phyloP scores from a whole-genome alignment of 2,888 invertebrate species.

The Cylindroiulus punctatus region DNA sequence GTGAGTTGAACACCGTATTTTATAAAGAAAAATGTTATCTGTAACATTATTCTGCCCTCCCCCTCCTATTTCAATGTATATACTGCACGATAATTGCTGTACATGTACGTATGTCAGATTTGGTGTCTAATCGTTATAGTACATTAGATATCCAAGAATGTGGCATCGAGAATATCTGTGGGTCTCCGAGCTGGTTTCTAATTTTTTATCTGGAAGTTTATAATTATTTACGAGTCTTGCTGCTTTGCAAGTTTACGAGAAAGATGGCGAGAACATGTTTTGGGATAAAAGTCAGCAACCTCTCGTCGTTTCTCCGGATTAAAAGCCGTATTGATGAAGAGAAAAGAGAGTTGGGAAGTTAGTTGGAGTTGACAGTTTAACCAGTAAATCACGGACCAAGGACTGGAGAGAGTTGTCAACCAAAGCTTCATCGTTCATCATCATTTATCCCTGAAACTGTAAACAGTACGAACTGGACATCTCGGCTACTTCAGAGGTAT shows the following conservation, averaged over 20 bases:
- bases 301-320: constrained; percentile 10
- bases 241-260: constrained; percentile 7
- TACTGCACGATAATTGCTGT: neutral
- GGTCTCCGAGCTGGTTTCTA: neutral
- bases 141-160: neutral
- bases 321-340: constrained; percentile 39
- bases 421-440: constrained; percentile 49
- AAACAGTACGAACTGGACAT: constrained; percentile 50
- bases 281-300: constrained; percentile 40
- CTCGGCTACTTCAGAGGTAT: constrained; percentile 4
- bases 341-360: constrained; percentile 46
- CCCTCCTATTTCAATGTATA: neutral
- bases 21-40: no score
- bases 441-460: constrained; percentile 48
- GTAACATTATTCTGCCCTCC: no score
- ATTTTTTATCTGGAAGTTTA: constrained; percentile 10
- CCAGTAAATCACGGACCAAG: constrained; percentile 51
- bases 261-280: constrained; percentile 42
- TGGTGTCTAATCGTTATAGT: neutral
- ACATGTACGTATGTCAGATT: neutral
- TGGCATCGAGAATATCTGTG: neutral
- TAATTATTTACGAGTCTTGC: constrained; percentile 39
- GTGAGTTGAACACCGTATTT: neutral
- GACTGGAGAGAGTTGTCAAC: constrained; percentile 48
- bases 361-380: constrained; percentile 50